Evolutionary conservation across 1,140 invertebrate species (phyloP).

Genomic region (Heliothis virescens): DNA sequence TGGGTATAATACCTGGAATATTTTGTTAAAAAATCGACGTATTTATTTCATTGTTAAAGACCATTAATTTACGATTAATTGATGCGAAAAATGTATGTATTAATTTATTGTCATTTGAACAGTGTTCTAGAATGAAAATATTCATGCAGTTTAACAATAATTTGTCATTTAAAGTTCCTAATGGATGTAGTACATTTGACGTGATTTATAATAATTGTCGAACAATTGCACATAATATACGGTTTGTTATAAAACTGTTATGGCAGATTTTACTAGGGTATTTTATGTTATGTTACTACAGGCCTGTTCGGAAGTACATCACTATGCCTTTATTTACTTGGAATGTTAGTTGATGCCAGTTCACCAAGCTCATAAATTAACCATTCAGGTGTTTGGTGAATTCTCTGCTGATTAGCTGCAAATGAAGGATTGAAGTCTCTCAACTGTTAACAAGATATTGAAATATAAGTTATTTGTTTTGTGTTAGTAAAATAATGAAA

Average conservation of each 20-base stretch:
- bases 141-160: slow-evolving; percentile 63
- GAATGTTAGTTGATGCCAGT: too few relatives aligned
- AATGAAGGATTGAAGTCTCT: slow-evolving; percentile 4
- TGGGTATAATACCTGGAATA: slow-evolving; percentile 49
- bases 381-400: too few relatives aligned
- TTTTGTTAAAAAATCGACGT: slow-evolving; percentile 18
- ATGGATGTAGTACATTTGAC: slow-evolving; percentile 42
- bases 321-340: too few relatives aligned
- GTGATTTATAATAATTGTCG: background rate
- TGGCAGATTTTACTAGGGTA: background rate
- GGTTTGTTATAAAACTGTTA: background rate
- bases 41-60: slow-evolving; percentile 31
- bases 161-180: slow-evolving; percentile 51
- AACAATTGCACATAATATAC: background rate
- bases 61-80: slow-evolving; percentile 25
- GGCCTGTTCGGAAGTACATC: background rate
- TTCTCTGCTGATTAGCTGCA: too few relatives aligned
- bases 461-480: slow-evolving; percentile 14
- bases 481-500: background rate
- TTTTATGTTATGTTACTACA: background rate
- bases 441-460: slow-evolving; percentile 60
- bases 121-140: slow-evolving; percentile 51
- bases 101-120: slow-evolving; percentile 19
- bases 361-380: too few relatives aligned
- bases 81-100: background rate